Conservation (phyloP, 1,140 invertebrate genomes). For the Drosophila virilis region DNA sequence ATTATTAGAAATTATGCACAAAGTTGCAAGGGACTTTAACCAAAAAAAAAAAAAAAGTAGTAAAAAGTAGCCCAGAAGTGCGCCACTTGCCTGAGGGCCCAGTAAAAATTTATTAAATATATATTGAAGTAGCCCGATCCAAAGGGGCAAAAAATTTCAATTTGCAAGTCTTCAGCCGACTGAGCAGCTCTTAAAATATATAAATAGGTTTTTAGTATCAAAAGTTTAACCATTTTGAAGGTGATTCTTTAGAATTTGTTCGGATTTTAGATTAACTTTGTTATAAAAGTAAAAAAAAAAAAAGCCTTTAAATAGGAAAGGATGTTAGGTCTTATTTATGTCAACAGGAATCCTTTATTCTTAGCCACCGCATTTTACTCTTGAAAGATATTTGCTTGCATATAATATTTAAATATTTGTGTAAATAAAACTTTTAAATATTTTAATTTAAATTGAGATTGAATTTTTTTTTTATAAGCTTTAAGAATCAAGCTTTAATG, state of each 20-base stretch:
- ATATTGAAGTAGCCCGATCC: slow-evolving; percentile 11
- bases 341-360: no score
- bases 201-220: not conserved
- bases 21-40: slow-evolving; percentile 30
- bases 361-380: no score
- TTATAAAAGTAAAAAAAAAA: no score
- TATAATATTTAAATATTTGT: no score
- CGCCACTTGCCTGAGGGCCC: not conserved
- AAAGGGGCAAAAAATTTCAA: slow-evolving; percentile 8
- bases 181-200: not conserved
- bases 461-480: not conserved
- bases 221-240: not conserved
- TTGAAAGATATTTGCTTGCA: no score
- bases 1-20: slow-evolving; percentile 49
- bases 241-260: not conserved
- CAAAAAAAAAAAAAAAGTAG: slow-evolving; percentile 7
- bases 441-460: no score
- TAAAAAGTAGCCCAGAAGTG: not conserved
- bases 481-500: not conserved
- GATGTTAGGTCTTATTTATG: no score
- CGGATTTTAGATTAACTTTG: no score
- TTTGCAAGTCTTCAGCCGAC: not conserved
- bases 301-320: no score
- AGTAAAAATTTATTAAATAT: slow-evolving; percentile 16
- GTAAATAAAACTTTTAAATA: no score